phyloP scores from a whole-genome alignment of 2,797 vertebrate genomes.

The Telmatherina bonti region DNA sequence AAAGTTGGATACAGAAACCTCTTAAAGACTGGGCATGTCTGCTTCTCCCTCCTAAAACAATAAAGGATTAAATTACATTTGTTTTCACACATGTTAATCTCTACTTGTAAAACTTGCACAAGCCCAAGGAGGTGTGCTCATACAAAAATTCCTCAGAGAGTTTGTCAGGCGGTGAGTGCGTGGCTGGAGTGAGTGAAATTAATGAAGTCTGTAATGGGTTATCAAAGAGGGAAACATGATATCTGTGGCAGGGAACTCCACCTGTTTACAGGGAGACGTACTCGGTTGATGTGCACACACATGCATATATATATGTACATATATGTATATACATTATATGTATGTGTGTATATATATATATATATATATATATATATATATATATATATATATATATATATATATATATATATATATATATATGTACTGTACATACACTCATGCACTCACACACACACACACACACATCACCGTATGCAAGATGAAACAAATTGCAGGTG shows the following conservation, averaged over 20 bases:
- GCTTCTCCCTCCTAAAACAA: slow-evolving; percentile 67
- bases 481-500: slow-evolving; percentile 81
- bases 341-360: no score
- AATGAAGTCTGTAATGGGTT: slow-evolving; percentile 82
- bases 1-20: slow-evolving; percentile 24
- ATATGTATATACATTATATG: no score
- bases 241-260: slow-evolving; percentile 77
- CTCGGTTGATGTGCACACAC: slow-evolving; percentile 33
- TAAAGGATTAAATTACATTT: slow-evolving; percentile 77
- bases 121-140: slow-evolving; percentile 73
- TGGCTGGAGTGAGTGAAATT: slow-evolving; percentile 75
- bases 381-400: no score
- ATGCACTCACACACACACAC: slow-evolving; percentile 46
- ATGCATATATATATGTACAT: no score
- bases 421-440: slow-evolving; percentile 6
- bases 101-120: slow-evolving; percentile 78
- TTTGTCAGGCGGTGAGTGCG: slow-evolving; percentile 69
- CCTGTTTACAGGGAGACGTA: slow-evolving; percentile 78
- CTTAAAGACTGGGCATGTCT: slow-evolving; percentile 47
- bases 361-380: no score
- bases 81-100: slow-evolving; percentile 82
- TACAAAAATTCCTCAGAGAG: slow-evolving; percentile 71
- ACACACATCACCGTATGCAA: slow-evolving; percentile 60
- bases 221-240: slow-evolving; percentile 84
- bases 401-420: no score